phyloP scores from a whole-genome alignment of 2,888 invertebrate species.

The Fragum sueziense region DNA sequence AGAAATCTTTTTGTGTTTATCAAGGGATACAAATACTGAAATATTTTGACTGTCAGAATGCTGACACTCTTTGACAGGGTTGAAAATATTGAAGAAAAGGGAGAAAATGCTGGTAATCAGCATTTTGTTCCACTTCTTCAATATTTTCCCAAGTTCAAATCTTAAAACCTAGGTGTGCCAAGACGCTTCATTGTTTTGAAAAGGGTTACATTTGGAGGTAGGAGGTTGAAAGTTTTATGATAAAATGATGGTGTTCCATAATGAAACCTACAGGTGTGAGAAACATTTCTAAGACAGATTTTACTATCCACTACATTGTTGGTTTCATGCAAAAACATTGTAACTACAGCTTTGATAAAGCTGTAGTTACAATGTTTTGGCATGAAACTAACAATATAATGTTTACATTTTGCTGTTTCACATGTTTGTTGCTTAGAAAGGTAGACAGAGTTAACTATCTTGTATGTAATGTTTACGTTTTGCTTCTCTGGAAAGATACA shows the following conservation, averaged over 20 bases:
- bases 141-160: too few relatives aligned
- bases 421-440: too few relatives aligned
- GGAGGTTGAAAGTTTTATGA: neutral
- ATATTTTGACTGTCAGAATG: too few relatives aligned
- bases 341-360: too few relatives aligned
- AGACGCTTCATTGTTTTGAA: too few relatives aligned
- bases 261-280: slow-evolving; percentile 10
- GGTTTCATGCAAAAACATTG: too few relatives aligned
- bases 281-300: neutral
- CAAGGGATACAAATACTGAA: too few relatives aligned
- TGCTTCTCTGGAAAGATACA: neutral
- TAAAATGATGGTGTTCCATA: neutral
- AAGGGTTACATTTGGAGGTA: neutral
- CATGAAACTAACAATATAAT: too few relatives aligned
- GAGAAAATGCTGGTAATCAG: neutral
- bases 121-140: neutral
- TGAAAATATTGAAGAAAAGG: neutral
- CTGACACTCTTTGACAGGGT: neutral
- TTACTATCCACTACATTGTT: neutral
- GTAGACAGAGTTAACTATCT: neutral
- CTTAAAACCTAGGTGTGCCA: too few relatives aligned
- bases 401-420: too few relatives aligned
- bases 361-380: too few relatives aligned
- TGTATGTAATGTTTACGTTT: neutral
- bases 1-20: too few relatives aligned